Conservation (phyloP, 2,113 vertebrate genomes). For the Uria lomvia region DNA sequence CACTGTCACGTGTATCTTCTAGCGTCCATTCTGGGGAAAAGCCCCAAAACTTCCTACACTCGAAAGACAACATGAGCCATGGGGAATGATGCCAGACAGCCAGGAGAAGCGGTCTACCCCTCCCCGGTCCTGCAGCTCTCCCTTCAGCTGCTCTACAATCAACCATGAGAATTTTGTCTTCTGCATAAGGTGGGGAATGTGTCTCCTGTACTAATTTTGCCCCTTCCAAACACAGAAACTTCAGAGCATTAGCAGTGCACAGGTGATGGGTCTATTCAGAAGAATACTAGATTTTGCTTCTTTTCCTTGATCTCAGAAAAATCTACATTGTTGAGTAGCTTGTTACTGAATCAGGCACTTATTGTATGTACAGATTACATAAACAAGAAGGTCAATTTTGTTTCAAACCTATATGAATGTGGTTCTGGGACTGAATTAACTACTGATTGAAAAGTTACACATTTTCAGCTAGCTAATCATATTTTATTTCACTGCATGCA, state of each 20-base stretch:
- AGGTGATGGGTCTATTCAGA: constrained; percentile 36
- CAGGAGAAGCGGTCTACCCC: rapidly evolving
- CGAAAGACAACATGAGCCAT: not conserved
- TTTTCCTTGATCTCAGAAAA: not conserved
- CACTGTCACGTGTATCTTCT: not conserved
- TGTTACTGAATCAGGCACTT: constrained; percentile 56
- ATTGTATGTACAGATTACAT: constrained; percentile 55
- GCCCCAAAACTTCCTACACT: not conserved
- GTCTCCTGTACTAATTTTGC: not conserved
- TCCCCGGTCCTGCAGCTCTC: not conserved
- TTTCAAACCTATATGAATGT: constrained; percentile 43
- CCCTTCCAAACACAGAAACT: not conserved
- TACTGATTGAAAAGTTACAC: constrained; percentile 60
- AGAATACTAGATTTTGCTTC: not conserved
- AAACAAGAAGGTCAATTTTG: constrained; percentile 69
- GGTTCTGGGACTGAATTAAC: constrained; percentile 35
- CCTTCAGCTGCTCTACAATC: not conserved
- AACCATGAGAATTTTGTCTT: not conserved
- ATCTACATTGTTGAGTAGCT: constrained; percentile 16
- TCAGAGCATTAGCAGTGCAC: not conserved
- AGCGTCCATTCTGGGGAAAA: not conserved
- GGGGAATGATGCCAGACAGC: not conserved
- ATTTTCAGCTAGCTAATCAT: constrained; percentile 32
- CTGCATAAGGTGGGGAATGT: not conserved
- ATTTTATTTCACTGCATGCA: constrained; percentile 29